A percentile compares a stretch with the other conserved stretches of the same genome.
These are phyloP conservation scores for Ricordea florida DNA, from an alignment of 92 coral and sea anemone genomes.

Conservation along the genomic window DNA sequence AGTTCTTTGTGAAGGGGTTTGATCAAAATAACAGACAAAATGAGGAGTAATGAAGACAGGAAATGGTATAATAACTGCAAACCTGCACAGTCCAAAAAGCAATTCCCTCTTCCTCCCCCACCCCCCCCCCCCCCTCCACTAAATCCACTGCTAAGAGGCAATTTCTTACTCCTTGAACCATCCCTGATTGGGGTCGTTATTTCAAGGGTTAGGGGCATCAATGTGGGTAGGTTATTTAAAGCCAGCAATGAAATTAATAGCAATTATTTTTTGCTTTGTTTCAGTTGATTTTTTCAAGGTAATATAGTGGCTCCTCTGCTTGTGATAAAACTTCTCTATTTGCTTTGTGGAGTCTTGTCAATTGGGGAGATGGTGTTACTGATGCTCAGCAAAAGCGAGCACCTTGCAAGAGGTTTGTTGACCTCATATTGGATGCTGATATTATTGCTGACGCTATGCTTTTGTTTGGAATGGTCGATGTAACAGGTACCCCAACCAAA, in stretches of 20 bases:
- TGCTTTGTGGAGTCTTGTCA: conserved; percentile 35
- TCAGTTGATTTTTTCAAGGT: conserved; percentile 23
- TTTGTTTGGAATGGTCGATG: conserved; percentile 41
- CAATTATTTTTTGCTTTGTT: background rate
- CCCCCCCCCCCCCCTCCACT: too few species aligned
- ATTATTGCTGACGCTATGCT: conserved; percentile 35
- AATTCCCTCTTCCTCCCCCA: too few species aligned
- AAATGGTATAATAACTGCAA: too few species aligned
- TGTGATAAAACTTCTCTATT: conserved; percentile 43
- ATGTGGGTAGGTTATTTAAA: too few species aligned
- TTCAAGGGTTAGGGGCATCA: too few species aligned
- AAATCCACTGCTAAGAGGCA: too few species aligned
- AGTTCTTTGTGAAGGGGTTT: too few species aligned
- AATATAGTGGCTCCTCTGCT: conserved; percentile 34
- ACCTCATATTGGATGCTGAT: conserved; percentile 47
- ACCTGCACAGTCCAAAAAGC: too few species aligned
- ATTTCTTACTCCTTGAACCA: too few species aligned
- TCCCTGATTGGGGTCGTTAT: too few species aligned
- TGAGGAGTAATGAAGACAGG: too few species aligned
- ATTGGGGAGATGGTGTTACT: conserved; percentile 49
- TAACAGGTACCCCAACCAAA: conserved; percentile 19
- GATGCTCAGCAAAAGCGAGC: conserved; percentile 29
- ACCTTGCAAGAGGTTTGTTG: conserved; percentile 34
- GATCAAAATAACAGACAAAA: too few species aligned
- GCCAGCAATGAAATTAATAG: background rate